Evolutionary conservation across 1,140 invertebrate species (phyloP), one percentile per base, ranked within the genome.

Genomic region (Aporrectodea caliginosa): DNA sequence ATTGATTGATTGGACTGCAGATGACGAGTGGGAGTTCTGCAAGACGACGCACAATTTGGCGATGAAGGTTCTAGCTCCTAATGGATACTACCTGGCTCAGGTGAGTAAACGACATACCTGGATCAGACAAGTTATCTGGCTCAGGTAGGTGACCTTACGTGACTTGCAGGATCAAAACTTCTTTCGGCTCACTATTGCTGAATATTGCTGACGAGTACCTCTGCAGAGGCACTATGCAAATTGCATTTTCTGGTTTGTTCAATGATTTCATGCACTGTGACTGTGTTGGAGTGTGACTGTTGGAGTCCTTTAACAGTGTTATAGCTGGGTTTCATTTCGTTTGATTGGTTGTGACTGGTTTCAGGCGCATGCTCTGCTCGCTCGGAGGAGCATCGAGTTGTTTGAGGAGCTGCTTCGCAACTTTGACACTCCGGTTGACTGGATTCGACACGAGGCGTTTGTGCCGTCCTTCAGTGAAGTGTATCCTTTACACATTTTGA

Each of bases 51-150:
- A 96, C n/a, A 91, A 93, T 79, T 91, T 92, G 16, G 92, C 94
- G 0, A 92, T 95, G 84, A 91, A 93, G 84, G 91, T 95, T 12
- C 85, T 96, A 30, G 93, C 93, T 83, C 91, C 92, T 0, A 90
- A 83, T 76, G 95, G 95, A 69, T 95, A 94, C 89, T 96, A 94
- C 85, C 92, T 96, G 91, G 95, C 94, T 6, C 94, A 96, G 88
- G 94, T 94, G 88, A 91, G 91, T 90, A 35, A n/a, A n/a, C n/a
- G n/a, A n/a, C n/a, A n/a, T n/a, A n/a, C n/a, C n/a, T n/a, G n/a
- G n/a, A n/a, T n/a, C n/a, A n/a, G n/a, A n/a, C n/a, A n/a, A n/a
- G n/a, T n/a, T n/a, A n/a, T n/a, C n/a, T n/a, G n/a, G n/a, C n/a
- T n/a, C n/a, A n/a, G n/a, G n/a, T n/a, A n/a, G n/a, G n/a, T n/a